Evolutionary conservation across 64 coral and sea anemone species (phyloP).

Genomic region (Montipora efflorescens): DNA sequence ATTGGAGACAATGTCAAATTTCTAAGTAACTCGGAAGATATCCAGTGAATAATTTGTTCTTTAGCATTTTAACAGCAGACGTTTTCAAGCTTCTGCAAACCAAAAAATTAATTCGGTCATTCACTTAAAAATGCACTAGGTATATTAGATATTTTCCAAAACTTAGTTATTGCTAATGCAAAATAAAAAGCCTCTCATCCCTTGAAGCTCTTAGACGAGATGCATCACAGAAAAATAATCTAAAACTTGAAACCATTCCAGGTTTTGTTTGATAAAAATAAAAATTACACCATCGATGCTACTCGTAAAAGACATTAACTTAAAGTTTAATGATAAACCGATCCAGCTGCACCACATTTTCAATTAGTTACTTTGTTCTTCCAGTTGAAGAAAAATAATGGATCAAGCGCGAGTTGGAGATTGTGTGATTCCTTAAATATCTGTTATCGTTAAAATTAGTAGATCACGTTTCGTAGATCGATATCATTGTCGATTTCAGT

Average conservation of each 20-base stretch:
- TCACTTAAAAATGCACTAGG: background rate
- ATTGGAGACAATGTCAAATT: conserved; percentile 21
- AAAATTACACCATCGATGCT: background rate
- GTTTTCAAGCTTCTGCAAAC: no score
- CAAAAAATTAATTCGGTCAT: no score
- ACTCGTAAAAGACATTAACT: conserved; percentile 49
- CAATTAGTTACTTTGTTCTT: conserved; percentile 57
- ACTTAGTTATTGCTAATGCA: background rate
- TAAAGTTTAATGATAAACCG: conserved; percentile 51
- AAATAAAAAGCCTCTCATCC: background rate
- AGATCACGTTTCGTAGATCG: conserved; percentile 2
- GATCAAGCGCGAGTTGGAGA: background rate
- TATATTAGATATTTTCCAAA: background rate
- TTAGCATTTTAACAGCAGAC: background rate
- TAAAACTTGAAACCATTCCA: background rate
- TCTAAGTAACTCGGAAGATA: background rate
- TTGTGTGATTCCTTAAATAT: background rate
- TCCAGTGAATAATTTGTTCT: background rate
- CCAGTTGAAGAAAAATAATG: background rate
- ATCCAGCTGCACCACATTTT: conserved; percentile 51
- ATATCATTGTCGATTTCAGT: conserved; percentile 42
- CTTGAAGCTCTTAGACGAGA: background rate
- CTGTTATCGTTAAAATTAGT: conserved; percentile 26
- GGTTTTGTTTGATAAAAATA: conserved; percentile 36
- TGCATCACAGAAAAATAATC: no score